phyloP scores from a whole-genome alignment of 23 tunicate genomes.

The Botrylloides violaceus region DNA sequence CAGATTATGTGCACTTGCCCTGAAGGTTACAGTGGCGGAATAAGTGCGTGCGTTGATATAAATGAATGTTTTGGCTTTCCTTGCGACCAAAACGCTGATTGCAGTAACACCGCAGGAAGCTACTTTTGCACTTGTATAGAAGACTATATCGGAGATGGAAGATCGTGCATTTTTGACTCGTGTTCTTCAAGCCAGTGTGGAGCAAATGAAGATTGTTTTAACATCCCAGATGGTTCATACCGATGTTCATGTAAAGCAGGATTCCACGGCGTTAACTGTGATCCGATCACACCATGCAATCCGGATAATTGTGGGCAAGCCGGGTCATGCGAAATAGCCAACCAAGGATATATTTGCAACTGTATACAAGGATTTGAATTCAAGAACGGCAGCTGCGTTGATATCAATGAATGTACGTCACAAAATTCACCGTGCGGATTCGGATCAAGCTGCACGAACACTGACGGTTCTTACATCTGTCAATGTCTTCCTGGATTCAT shows the following conservation, averaged over 20 bases:
- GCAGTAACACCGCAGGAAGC: neutral
- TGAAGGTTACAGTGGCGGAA: neutral
- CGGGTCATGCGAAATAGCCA: neutral
- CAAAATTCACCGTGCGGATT: neutral
- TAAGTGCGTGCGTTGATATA: neutral
- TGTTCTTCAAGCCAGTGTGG: neutral
- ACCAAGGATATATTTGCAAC: neutral
- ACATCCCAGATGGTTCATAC: neutral
- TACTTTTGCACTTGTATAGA: neutral
- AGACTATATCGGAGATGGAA: neutral
- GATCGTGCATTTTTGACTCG: neutral
- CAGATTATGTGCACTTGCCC: neutral
- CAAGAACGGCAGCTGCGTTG: constrained; percentile 10
- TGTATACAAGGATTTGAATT: constrained; percentile 21
- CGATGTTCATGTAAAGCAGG: neutral
- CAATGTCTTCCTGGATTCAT: neutral
- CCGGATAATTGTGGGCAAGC: neutral
- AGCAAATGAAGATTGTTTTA: neutral
- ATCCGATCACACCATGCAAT: neutral
- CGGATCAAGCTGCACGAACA: neutral
- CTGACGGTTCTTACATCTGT: neutral
- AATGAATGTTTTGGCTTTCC: neutral
- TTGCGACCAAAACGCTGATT: neutral
- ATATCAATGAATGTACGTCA: constrained; percentile 36
- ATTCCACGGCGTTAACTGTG: neutral